Percentiles rank a stretch among this genome's conserved stretches.
Evolutionary conservation across 2,888 invertebrate genomes (phyloP).

Genomic region (Tholera decimalis): DNA sequence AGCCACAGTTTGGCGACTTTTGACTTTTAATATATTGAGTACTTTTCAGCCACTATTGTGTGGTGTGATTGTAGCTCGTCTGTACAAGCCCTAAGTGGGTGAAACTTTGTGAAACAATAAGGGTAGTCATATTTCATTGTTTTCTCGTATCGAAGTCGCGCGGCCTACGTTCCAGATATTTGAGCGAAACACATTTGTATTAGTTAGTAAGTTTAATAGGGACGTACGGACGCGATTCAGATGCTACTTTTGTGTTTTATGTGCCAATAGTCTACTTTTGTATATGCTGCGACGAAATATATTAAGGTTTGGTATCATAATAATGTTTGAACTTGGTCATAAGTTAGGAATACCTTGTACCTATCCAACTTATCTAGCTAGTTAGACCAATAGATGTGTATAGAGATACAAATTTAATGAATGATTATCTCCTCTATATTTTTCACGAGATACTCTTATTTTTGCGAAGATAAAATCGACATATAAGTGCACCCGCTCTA

Average conservation of each 20-base stretch:
- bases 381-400: not conserved
- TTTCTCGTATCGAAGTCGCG: slow-evolving; percentile 71
- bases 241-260: slow-evolving; percentile 42
- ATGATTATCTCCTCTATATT: not conserved
- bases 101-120: slow-evolving; percentile 80
- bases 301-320: not conserved
- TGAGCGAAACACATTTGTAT: slow-evolving; percentile 65
- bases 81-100: slow-evolving; percentile 35
- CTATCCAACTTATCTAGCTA: not conserved
- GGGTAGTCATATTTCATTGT: slow-evolving; percentile 77
- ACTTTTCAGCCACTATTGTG: not conserved
- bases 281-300: not conserved
- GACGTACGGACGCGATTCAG: slow-evolving; percentile 51
- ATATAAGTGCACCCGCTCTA: no score
- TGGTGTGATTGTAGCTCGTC: not conserved
- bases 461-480: no score
- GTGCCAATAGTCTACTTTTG: slow-evolving; percentile 4
- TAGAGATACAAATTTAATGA: not conserved
- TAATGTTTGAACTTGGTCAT: not conserved
- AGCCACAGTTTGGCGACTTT: not conserved
- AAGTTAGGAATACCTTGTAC: not conserved
- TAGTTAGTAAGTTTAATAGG: slow-evolving; percentile 66
- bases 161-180: slow-evolving; percentile 63
- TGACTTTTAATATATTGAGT: no score
- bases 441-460: not conserved